Evolutionary conservation across 2,113 vertebrate genomes (phyloP).

Genomic region (Aleadryas rufinucha): DNA sequence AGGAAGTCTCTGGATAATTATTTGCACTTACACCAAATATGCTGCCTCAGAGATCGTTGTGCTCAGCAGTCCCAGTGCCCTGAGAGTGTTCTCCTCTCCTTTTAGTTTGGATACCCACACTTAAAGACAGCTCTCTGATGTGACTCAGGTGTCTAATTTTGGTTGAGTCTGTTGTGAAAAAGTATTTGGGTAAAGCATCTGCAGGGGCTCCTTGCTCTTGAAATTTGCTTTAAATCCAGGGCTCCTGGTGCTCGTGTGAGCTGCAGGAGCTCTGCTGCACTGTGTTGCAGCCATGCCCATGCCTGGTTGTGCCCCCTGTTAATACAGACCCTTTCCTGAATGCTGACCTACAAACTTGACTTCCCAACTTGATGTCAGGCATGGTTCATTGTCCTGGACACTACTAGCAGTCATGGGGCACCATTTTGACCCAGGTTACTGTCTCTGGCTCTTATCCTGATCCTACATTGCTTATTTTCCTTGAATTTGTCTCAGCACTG

Average conservation of each 20-base stretch:
- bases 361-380: neutral
- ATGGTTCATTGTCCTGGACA: neutral
- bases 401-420: no score
- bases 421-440: rapidly evolving
- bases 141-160: neutral
- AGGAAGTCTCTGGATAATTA: neutral
- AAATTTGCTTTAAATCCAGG: neutral
- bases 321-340: neutral
- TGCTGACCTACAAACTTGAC: neutral
- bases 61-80: neutral
- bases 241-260: rapidly evolving
- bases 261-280: neutral
- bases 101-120: neutral
- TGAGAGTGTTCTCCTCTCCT: neutral
- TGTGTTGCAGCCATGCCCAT: neutral
- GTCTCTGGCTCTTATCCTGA: neutral
- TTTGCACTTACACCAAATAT: neutral
- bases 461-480: neutral
- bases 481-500: neutral
- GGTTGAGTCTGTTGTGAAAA: neutral
- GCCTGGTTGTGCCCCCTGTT: neutral
- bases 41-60: neutral
- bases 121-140: neutral
- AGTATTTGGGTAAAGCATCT: neutral
- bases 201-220: rapidly evolving